Percentiles rank a stretch among this genome's conserved stretches.
phyloP scores from a whole-genome alignment of 2,888 invertebrate genomes.

The Peribatodes rhomboidaria region DNA sequence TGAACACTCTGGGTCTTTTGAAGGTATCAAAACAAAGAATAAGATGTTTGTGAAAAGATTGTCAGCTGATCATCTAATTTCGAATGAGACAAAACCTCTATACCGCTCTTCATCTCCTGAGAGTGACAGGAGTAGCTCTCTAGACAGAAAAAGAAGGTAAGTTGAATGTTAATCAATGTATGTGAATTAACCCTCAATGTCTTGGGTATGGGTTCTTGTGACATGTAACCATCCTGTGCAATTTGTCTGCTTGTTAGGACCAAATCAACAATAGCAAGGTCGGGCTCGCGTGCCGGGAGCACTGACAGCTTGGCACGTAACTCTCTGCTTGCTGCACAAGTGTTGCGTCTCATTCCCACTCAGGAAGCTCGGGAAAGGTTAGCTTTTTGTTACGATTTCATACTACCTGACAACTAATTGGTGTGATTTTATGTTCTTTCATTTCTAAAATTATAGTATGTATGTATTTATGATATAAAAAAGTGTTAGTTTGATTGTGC shows the following conservation, averaged over 20 bases:
- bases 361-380: constrained; percentile 93
- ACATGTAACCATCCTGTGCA: constrained; percentile 15
- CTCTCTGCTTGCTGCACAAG: constrained; percentile 92
- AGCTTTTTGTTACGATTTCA: constrained; percentile 23
- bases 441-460: no score
- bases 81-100: constrained; percentile 75
- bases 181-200: constrained; percentile 20
- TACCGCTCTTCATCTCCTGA: constrained; percentile 81
- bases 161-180: constrained; percentile 30
- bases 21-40: constrained; percentile 78
- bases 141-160: constrained; percentile 81
- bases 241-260: constrained; percentile 63
- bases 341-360: constrained; percentile 93
- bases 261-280: constrained; percentile 77
- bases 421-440: constrained; percentile 8
- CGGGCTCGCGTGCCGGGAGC: constrained; percentile 79
- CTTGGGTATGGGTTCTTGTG: constrained; percentile 38
- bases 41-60: constrained; percentile 81
- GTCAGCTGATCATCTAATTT: constrained; percentile 82
- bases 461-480: neutral
- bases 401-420: neutral
- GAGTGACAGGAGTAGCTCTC: constrained; percentile 80
- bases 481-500: no score
- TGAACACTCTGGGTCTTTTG: constrained; percentile 82
- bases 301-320: constrained; percentile 91